Evolutionary conservation across 2,113 vertebrate genomes (phyloP), one percentile per base, ranked within the genome.

Genomic region (Procavia capensis): DNA sequence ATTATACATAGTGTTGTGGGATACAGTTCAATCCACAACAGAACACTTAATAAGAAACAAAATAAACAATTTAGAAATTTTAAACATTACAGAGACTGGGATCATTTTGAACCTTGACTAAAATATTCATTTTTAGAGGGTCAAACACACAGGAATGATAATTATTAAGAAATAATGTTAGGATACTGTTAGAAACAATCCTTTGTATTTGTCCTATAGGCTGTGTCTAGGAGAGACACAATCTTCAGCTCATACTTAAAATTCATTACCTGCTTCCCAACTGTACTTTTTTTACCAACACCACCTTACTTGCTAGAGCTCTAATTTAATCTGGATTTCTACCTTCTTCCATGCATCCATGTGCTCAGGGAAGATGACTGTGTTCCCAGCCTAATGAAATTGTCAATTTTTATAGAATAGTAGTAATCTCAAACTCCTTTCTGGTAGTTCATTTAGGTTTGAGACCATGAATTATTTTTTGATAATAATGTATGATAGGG

Each of bases 121-220:
- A 86, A 94, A 89, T 82, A 61, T 9, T 4, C 3, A 61, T 85
- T 75, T 95, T 68, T 64, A 87, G 36, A 91, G 50, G 29, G 3
- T 20, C 39, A 74, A 72, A 59, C 29, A 92, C 24, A 39, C 75
- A 34, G n/a, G 6, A 0, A 25, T 41, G 3, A 70, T 81, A 34
- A 84, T 79, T 90, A 82, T 72, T 87, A 84, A 82, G 27, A 61
- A 95, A 93, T 80, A 84, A 50, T 72, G 10, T 59, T 47, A 59
- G 24, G 4, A 11, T 75, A 81, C 50, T 70, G 3, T 80, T 91
- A 54, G 14, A 88, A 5, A 54, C 41, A 74, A 78, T 24, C 3
- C 6, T 92, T 81, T 64, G 57, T 19, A 41, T 29, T 45, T 72
- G 68, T n/a, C 31, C 10, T 41, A 19, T 45, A 41, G 25, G 63